Percentiles rank a stretch among this genome's conserved stretches.
Conservation (phyloP, 2,888 invertebrate species). For the Metellina segmentata region DNA sequence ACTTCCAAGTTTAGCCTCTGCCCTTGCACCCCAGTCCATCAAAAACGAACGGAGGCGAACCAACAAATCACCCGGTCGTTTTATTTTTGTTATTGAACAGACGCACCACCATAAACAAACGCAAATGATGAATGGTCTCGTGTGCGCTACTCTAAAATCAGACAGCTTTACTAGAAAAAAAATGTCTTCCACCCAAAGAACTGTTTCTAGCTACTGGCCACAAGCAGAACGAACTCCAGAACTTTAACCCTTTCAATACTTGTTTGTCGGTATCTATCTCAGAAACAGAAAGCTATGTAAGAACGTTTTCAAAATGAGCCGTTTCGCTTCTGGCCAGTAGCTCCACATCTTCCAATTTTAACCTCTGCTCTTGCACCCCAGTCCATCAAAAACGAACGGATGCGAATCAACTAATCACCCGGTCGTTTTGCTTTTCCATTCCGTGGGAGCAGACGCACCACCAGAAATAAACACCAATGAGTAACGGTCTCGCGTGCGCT, state of each 20-base stretch:
- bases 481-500: constrained; percentile 4
- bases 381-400: background rate
- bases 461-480: constrained; percentile 22
- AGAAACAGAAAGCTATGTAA: background rate
- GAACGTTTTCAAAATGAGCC: background rate
- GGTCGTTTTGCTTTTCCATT: background rate
- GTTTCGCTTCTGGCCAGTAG: background rate
- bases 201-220: too few relatives aligned
- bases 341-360: background rate
- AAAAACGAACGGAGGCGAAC: background rate
- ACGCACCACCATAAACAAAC: constrained; percentile 24
- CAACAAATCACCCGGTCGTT: background rate
- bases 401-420: background rate
- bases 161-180: too few relatives aligned
- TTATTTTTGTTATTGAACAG: background rate
- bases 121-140: constrained; percentile 5
- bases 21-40: background rate
- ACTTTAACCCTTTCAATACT: background rate
- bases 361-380: background rate
- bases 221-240: too few relatives aligned
- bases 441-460: background rate
- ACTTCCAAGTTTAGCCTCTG: background rate
- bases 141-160: too few relatives aligned
- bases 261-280: background rate
- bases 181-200: too few relatives aligned